Percentiles rank a stretch among this genome's conserved stretches.
These are phyloP conservation scores for Tenthredo distinguenda DNA, from an alignment of 2,888 invertebrate genomes.

Conservation along the genomic window DNA sequence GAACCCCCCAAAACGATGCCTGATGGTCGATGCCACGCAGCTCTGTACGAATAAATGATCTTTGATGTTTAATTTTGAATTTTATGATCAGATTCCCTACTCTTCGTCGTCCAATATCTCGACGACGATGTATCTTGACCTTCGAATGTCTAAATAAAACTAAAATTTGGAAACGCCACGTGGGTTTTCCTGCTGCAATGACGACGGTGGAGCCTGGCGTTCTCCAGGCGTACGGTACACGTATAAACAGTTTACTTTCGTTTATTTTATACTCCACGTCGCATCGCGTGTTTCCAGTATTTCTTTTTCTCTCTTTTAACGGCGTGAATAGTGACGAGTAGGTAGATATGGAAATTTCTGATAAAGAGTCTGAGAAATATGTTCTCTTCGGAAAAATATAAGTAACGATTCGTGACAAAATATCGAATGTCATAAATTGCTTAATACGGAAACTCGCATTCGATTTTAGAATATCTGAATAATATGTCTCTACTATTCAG, in stretches of 20 bases:
- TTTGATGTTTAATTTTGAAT: constrained; percentile 2
- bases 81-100: background rate
- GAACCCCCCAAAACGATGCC: background rate
- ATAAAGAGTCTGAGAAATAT: background rate
- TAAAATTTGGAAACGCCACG: constrained; percentile 1
- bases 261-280: constrained; percentile 12
- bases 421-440: background rate
- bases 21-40: background rate
- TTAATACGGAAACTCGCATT: background rate
- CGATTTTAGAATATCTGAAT: background rate
- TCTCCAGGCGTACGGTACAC: background rate
- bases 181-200: background rate
- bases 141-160: constrained; percentile 14
- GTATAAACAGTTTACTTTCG: constrained; percentile 27
- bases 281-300: background rate
- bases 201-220: background rate
- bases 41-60: background rate
- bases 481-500: background rate
- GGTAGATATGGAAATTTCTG: background rate
- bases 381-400: no score
- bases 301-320: background rate
- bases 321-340: background rate
- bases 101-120: background rate
- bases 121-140: background rate
- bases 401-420: background rate